phyloP scores from a whole-genome alignment of 2,888 invertebrate genomes.

The Rhamnusium bicolor region DNA sequence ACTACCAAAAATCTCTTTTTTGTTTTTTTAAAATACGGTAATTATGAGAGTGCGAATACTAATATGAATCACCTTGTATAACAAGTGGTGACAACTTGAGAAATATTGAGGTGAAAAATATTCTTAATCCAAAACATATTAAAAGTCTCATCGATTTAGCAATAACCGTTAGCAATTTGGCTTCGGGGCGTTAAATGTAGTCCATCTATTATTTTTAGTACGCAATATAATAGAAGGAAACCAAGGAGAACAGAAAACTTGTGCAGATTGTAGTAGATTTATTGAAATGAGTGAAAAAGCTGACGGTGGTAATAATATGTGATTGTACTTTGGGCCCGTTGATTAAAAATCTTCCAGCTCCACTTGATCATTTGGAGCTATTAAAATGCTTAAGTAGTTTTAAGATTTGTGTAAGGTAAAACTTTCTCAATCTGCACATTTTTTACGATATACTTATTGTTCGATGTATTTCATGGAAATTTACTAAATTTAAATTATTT shows the following conservation, averaged over 20 bases:
- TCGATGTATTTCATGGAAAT: too few relatives aligned
- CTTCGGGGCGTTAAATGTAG: constrained; percentile 46
- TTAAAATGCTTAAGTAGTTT: neutral
- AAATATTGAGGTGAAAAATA: constrained; percentile 19
- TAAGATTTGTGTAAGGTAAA: neutral
- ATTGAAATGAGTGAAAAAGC: constrained; percentile 56
- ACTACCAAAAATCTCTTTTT: too few relatives aligned
- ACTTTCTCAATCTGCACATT: neutral
- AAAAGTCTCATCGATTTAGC: constrained; percentile 50
- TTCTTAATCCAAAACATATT: constrained; percentile 49
- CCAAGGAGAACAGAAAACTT: constrained; percentile 44
- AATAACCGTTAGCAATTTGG: constrained; percentile 53
- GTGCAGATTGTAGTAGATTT: constrained; percentile 52
- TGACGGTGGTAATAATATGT: constrained; percentile 53
- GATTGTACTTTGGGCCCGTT: constrained; percentile 37
- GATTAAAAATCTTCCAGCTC: constrained; percentile 46
- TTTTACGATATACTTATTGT: too few relatives aligned
- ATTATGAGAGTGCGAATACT: too few relatives aligned
- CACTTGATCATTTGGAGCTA: constrained; percentile 18
- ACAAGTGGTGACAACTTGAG: neutral
- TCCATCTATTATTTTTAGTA: constrained; percentile 52
- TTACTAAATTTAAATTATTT: too few relatives aligned
- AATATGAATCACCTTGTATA: too few relatives aligned
- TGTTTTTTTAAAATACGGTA: too few relatives aligned
- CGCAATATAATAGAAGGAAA: constrained; percentile 40